phyloP scores from a whole-genome alignment of 2,888 invertebrate genomes.

The Colletes collaris region DNA sequence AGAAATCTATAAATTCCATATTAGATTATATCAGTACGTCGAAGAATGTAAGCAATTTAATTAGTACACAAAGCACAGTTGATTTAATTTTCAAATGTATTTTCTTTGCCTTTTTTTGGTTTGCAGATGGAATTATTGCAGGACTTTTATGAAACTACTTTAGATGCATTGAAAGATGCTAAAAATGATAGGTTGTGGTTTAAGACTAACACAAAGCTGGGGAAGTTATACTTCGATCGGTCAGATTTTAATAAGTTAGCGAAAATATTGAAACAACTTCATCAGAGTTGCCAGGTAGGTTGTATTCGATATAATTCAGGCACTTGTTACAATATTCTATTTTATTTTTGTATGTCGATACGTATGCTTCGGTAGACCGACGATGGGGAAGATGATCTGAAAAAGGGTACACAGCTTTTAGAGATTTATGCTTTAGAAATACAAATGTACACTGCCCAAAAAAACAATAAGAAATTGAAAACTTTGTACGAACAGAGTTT shows the following conservation, averaged over 20 bases:
- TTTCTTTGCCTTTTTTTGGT: not conserved
- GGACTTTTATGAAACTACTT: constrained; percentile 98
- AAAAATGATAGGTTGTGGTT: constrained; percentile 99
- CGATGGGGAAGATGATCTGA: constrained; percentile 98
- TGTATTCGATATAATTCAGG: not conserved
- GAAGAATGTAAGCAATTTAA: constrained; percentile 92
- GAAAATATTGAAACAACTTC: constrained; percentile 98
- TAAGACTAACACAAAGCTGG: constrained; percentile 99
- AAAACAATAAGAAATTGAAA: constrained; percentile 99
- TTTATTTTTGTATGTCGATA: too few species aligned
- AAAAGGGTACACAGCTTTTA: constrained; percentile 98
- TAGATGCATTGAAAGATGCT: constrained; percentile 97
- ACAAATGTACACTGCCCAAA: constrained; percentile 99
- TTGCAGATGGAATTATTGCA: constrained; percentile 97
- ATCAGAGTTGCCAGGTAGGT: constrained; percentile 96
- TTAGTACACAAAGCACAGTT: not conserved
- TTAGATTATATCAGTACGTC: constrained; percentile 99
- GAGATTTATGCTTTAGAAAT: constrained; percentile 99
- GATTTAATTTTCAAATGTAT: not conserved
- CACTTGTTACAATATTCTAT: not conserved
- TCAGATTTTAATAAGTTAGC: constrained; percentile 97
- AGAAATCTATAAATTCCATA: constrained; percentile 99
- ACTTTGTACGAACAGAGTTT: constrained; percentile 98
- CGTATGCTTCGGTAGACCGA: constrained; percentile 87
- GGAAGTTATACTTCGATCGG: constrained; percentile 98